Evolutionary conservation across 2,888 invertebrate genomes (phyloP).

Genomic region (Trisateles emortualis): DNA sequence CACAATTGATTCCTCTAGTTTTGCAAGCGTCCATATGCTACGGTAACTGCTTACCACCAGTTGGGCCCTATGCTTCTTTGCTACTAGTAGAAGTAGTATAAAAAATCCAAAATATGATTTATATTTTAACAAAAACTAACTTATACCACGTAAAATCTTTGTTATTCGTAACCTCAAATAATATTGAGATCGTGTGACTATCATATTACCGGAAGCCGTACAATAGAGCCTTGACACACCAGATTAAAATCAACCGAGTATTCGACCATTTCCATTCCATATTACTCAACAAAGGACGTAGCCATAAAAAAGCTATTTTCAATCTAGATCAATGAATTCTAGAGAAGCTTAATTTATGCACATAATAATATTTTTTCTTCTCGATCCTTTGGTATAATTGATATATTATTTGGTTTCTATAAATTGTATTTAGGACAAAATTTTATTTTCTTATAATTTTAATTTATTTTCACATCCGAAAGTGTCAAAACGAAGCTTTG

Average conservation of each 20-base stretch:
- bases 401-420: conserved; percentile 1
- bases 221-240: conserved; percentile 21
- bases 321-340: conserved; percentile 44
- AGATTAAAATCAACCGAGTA: conserved; percentile 29
- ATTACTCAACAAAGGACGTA: conserved; percentile 42
- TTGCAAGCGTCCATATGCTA: too few relatives aligned
- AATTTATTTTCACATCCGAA: too few relatives aligned
- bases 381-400: neutral
- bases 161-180: conserved; percentile 11
- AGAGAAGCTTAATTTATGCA: conserved; percentile 20
- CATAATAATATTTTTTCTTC: conserved; percentile 7
- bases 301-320: conserved; percentile 27
- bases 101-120: too few relatives aligned
- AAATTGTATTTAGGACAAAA: conserved; percentile 10
- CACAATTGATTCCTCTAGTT: too few relatives aligned
- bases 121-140: neutral
- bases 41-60: too few relatives aligned
- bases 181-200: conserved; percentile 26
- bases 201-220: conserved; percentile 34
- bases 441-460: too few relatives aligned
- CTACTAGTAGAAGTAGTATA: too few relatives aligned
- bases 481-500: too few relatives aligned
- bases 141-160: neutral
- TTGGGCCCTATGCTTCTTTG: too few relatives aligned
- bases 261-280: conserved; percentile 8